Evolutionary conservation across 37 sponge, comb jelly and placozoan genomes (phyloP).

Genomic region (Ephydatia muelleri): DNA sequence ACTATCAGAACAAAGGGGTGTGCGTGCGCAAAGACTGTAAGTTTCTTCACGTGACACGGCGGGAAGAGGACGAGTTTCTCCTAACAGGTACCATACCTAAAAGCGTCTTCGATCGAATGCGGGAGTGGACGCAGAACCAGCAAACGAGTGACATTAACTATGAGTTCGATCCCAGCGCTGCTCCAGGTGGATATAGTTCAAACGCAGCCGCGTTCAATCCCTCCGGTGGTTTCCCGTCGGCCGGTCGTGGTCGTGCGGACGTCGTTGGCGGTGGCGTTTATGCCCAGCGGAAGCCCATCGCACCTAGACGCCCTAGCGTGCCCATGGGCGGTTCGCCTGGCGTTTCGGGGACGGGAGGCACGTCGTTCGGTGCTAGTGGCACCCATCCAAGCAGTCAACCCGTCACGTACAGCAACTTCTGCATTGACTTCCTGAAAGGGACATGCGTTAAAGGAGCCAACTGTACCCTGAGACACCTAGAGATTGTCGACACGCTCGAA

Average conservation of each 20-base stretch:
- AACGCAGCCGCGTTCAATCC: background rate
- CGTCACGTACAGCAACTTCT: constrained; percentile 46
- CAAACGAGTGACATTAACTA: background rate
- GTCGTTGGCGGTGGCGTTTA: background rate
- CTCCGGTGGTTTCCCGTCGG: background rate
- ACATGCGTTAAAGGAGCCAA: constrained; percentile 43
- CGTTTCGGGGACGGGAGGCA: background rate
- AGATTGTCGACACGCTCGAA: constrained; percentile 36
- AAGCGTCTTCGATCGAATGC: constrained; percentile 52
- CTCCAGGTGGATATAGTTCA: background rate
- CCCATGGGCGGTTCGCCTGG: background rate
- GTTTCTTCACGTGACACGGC: constrained; percentile 63
- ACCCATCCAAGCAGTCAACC: constrained; percentile 39
- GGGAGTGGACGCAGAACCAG: constrained; percentile 25
- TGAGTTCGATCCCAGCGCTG: background rate
- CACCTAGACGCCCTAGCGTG: background rate
- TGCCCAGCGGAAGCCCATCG: background rate
- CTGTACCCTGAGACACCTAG: constrained; percentile 40
- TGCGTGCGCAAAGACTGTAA: constrained; percentile 47
- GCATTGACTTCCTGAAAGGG: constrained; percentile 62
- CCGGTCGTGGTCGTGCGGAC: constrained; percentile 8
- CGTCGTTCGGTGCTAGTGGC: background rate
- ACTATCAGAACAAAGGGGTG: constrained; percentile 61
- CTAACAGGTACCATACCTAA: constrained; percentile 56
- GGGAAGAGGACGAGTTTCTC: constrained; percentile 72